Evolutionary conservation across 2,113 vertebrate genomes (phyloP).

Genomic region (Crotalus helleri): DNA sequence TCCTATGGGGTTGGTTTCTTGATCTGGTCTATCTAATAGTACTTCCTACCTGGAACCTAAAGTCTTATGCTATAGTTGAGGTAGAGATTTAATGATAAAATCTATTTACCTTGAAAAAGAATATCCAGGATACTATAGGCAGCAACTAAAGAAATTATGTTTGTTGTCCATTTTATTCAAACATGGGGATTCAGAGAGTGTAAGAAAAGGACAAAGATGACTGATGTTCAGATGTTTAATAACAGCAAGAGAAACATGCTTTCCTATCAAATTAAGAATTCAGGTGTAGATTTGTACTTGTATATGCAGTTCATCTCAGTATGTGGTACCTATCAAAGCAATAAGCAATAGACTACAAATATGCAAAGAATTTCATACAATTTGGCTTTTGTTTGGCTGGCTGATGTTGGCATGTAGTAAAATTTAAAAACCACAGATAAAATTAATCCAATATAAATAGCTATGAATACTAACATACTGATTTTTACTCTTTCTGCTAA

Average conservation of each 20-base stretch:
- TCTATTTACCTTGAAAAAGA: neutral
- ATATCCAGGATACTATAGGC: neutral
- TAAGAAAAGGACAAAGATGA: neutral
- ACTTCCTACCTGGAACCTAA: neutral
- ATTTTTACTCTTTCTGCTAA: neutral
- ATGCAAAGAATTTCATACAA: neutral
- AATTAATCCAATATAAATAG: neutral
- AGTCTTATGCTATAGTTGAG: neutral
- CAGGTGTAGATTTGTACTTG: neutral
- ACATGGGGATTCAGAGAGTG: too few relatives aligned
- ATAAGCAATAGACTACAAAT: neutral
- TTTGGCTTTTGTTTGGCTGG: neutral
- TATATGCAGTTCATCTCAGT: neutral
- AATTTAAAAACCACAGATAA: neutral
- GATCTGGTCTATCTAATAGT: neutral
- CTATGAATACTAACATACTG: neutral
- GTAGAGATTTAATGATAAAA: neutral
- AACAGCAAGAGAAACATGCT: neutral
- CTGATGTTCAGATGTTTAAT: neutral
- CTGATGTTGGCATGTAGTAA: neutral
- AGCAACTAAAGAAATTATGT: neutral
- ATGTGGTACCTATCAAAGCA: neutral
- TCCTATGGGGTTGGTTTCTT: neutral
- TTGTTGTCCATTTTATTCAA: neutral
- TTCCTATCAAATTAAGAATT: neutral